phyloP scores from a whole-genome alignment of 2,113 vertebrate genomes.

The Apteryx mantelli region DNA sequence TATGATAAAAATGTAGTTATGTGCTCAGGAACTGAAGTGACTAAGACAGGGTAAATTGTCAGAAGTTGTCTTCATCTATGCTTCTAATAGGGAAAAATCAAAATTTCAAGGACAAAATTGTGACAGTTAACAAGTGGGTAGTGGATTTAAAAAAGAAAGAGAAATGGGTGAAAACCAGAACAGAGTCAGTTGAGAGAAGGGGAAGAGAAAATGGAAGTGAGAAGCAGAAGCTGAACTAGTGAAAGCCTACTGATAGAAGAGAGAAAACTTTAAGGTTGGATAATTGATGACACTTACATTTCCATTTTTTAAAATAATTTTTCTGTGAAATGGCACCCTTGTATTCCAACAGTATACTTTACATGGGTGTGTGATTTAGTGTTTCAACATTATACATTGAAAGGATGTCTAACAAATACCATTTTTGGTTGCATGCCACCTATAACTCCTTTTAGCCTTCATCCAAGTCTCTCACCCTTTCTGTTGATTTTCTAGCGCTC shows the following conservation, averaged over 20 bases:
- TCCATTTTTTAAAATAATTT: not conserved
- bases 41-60: not conserved
- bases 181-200: not conserved
- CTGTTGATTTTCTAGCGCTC: not conserved
- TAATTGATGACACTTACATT: not conserved
- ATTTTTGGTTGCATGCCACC: not conserved
- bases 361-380: not conserved
- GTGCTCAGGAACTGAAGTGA: not conserved
- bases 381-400: not conserved
- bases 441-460: not conserved
- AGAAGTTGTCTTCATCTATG: not conserved
- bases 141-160: not conserved
- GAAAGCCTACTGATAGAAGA: slow-evolving; percentile 43
- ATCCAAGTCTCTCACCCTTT: not conserved
- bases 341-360: not conserved
- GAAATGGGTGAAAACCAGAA: not conserved
- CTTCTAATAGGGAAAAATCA: not conserved
- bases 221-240: slow-evolving; percentile 50
- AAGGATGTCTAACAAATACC: not conserved
- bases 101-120: not conserved
- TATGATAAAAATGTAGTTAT: not conserved
- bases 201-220: slow-evolving; percentile 31
- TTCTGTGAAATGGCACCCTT: not conserved
- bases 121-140: not conserved
- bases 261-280: not conserved